phyloP scores from a whole-genome alignment of 2,888 invertebrate species.

The Lacanobia oleracea region DNA sequence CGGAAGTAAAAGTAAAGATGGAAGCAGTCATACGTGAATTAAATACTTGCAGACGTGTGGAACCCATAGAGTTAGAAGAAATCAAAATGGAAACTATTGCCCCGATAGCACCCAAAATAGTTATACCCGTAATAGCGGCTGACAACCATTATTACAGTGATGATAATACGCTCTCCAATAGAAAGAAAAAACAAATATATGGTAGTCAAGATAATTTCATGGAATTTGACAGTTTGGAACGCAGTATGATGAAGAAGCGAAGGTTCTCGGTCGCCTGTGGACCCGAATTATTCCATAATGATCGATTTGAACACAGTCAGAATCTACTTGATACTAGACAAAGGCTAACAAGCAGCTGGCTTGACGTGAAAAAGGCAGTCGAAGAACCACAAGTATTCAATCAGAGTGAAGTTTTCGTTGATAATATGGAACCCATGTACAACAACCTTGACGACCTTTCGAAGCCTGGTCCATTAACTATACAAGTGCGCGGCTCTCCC shows the following conservation, averaged over 20 bases:
- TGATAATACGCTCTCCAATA: slow-evolving; percentile 77
- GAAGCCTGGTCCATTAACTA: slow-evolving; percentile 95
- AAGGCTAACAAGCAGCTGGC: slow-evolving; percentile 84
- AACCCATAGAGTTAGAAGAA: slow-evolving; percentile 78
- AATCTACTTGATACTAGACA: slow-evolving; percentile 76
- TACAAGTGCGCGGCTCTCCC: slow-evolving; percentile 94
- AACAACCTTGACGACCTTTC: slow-evolving; percentile 79
- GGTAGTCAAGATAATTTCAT: slow-evolving; percentile 72
- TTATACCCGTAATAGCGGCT: slow-evolving; percentile 86
- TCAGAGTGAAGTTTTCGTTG: slow-evolving; percentile 93
- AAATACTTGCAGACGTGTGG: slow-evolving; percentile 83
- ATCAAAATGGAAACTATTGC: slow-evolving; percentile 76
- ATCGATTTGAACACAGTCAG: slow-evolving; percentile 70
- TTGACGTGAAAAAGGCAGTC: slow-evolving; percentile 79
- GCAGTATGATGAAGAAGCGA: slow-evolving; percentile 77
- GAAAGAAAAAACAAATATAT: slow-evolving; percentile 74
- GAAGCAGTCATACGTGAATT: slow-evolving; percentile 91
- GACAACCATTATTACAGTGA: slow-evolving; percentile 84
- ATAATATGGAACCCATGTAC: slow-evolving; percentile 90
- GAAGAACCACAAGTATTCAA: slow-evolving; percentile 75
- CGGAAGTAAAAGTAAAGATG: slow-evolving; percentile 91
- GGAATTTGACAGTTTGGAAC: slow-evolving; percentile 85
- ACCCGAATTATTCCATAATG: slow-evolving; percentile 85
- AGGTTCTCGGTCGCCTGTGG: slow-evolving; percentile 85
- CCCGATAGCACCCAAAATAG: slow-evolving; percentile 82